These are phyloP conservation scores for Mirza zaza DNA, from an alignment of 2,113 vertebrate species.

Conservation along the genomic window DNA sequence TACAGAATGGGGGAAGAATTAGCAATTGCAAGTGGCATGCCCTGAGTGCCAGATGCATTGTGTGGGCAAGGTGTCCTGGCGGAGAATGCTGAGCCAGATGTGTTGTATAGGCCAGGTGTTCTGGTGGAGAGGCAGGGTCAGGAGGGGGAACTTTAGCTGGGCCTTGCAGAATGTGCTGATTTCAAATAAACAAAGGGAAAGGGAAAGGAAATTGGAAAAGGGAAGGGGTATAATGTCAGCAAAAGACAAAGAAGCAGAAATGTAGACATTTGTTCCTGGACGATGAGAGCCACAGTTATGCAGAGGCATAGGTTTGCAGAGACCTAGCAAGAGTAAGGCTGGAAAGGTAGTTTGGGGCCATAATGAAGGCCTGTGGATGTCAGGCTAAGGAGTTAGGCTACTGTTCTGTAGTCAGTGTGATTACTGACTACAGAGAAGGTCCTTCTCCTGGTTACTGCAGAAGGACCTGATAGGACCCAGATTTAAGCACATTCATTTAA, in stretches of 20 bases:
- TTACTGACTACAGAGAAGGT: neutral
- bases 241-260: neutral
- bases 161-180: conserved; percentile 16
- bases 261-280: neutral
- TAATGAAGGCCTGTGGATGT: neutral
- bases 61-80: neutral
- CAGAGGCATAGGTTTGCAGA: neutral
- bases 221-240: neutral
- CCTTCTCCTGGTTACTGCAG: neutral
- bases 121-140: neutral
- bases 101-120: neutral
- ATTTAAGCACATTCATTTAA: conserved; percentile 39
- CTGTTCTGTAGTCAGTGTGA: neutral
- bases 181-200: conserved; percentile 36
- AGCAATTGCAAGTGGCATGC: neutral
- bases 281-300: neutral
- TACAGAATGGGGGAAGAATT: neutral
- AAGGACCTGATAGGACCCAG: neutral
- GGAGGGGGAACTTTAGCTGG: neutral
- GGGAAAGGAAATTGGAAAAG: conserved; percentile 32
- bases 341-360: neutral
- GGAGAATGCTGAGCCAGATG: neutral
- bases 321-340: neutral
- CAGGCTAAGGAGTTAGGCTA: neutral
- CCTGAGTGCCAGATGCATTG: neutral